These are phyloP conservation scores for Mus spretus DNA, from an alignment of 2,797 vertebrate genomes.

Conservation along the genomic window DNA sequence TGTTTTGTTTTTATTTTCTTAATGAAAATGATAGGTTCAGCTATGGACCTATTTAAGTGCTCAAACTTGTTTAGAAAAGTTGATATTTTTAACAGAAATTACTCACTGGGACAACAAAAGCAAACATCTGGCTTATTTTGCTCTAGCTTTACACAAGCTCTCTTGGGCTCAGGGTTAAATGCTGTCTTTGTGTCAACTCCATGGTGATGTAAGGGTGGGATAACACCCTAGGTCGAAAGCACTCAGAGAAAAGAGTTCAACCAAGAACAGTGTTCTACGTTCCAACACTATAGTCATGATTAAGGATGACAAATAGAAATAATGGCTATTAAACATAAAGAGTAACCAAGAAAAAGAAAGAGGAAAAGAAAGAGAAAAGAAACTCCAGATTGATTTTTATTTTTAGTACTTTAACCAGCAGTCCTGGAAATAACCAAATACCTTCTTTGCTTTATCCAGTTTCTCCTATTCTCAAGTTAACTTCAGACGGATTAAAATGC, in stretches of 20 bases:
- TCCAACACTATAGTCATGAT: neutral
- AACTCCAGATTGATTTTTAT: neutral
- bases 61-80: neutral
- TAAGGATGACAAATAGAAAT: neutral
- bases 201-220: neutral
- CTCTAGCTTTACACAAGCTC: neutral
- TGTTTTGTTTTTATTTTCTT: too few species aligned
- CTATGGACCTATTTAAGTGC: neutral
- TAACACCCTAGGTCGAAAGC: neutral
- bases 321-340: neutral
- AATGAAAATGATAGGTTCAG: neutral
- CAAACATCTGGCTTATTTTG: neutral
- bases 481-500: neutral
- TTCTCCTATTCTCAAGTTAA: neutral
- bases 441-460: neutral
- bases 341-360: too few species aligned
- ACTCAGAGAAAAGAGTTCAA: neutral
- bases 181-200: neutral
- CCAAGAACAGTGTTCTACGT: neutral
- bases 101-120: neutral
- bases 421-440: neutral
- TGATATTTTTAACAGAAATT: neutral
- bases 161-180: neutral
- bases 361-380: neutral
- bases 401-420: neutral